Conservation (phyloP, 2,797 vertebrate species). For the Sebastes minor region DNA sequence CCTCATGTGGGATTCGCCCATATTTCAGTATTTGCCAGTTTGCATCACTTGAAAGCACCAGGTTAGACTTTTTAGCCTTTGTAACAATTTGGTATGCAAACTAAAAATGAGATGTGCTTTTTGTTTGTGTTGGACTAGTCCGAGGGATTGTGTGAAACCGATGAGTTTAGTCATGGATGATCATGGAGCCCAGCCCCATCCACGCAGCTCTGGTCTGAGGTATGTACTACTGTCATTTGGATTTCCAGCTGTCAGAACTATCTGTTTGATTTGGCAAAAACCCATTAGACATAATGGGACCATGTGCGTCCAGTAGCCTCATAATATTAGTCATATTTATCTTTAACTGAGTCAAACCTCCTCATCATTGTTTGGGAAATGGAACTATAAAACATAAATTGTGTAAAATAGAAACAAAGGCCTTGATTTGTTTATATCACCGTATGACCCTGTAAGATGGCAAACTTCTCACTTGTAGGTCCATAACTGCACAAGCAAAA, state of each 20-base stretch:
- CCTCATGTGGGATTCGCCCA: slow-evolving; percentile 74
- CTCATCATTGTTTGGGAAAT: background rate
- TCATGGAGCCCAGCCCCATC: slow-evolving; percentile 69
- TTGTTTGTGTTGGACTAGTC: slow-evolving; percentile 68
- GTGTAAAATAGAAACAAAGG: background rate
- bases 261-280: background rate
- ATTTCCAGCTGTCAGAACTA: slow-evolving; percentile 15
- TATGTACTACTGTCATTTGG: slow-evolving; percentile 58
- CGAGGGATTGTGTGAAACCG: slow-evolving; percentile 66
- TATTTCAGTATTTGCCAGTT: slow-evolving; percentile 56
- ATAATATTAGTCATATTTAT: background rate
- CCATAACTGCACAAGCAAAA: too few relatives aligned
- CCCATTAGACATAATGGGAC: background rate
- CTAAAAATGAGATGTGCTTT: slow-evolving; percentile 55
- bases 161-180: slow-evolving; percentile 81
- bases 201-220: slow-evolving; percentile 73
- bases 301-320: background rate
- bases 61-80: background rate
- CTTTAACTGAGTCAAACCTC: background rate
- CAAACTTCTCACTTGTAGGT: too few relatives aligned
- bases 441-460: too few relatives aligned
- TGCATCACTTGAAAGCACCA: slow-evolving; percentile 50
- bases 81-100: background rate
- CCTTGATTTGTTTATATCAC: too few relatives aligned
- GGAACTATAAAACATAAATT: background rate